Base-by-base conservation (phyloP, 2,888 invertebrate species). In the Villa cingulata region DNA sequence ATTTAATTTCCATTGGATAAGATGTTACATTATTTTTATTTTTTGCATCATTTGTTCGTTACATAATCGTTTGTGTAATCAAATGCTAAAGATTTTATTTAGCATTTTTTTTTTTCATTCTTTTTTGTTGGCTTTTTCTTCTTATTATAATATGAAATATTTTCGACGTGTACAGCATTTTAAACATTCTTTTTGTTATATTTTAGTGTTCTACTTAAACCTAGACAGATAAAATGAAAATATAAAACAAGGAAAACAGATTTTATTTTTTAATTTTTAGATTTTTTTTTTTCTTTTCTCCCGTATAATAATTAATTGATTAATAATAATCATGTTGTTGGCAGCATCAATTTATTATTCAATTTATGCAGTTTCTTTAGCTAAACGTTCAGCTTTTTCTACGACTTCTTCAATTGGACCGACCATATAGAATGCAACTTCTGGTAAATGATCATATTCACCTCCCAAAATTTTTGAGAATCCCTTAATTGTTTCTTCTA, bases 401-500 rank as follows among this genome's bases (percentile, higher is more conserved):
- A 85, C 74, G 39, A 94, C 96, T 64, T 98, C 97, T 59, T 96
- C 95, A 55, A 95, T 87, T 50, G 88, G 88, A 41, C 97, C 97
- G 15, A 97, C 96, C 97, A 98, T 98, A 75, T 97, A 98, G 77
- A 98, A 98, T 2, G 98, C 97, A 18, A 94, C 86, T 70, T 98
- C 97, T 0, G 98, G 97, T 52, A 97, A 78, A 65, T 96, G 89
- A 72, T 98, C 98, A 59, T 86, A 74, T 55, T 97, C 95, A 54
- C 97, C 94, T 15, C 61, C 75, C 38, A 96, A 75, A 59, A 96
- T 88, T 72, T 70, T 69, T 53, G 74, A 68, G 48, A 78, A 78
- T 2, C 78, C 84, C 60, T 86, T 86, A 63, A 97, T 92, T 41
- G 94, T 95, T 64, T 96, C 90, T 57, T 80, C 77, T 39, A 97